phyloP scores from a whole-genome alignment of 2,113 vertebrate species.

The Neogale vison region DNA sequence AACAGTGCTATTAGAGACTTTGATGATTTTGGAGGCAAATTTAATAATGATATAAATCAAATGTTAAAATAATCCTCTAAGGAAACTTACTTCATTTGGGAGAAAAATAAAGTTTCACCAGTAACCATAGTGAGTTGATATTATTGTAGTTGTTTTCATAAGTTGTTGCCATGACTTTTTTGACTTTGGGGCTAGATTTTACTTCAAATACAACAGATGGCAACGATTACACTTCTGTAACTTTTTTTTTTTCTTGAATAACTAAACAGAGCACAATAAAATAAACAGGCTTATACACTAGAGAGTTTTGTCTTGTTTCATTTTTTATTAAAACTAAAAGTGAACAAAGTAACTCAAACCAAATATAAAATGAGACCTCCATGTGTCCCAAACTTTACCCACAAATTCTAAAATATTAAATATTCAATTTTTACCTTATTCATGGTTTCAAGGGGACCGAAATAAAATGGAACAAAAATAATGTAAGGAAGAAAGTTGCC shows the following conservation, averaged over 20 bases:
- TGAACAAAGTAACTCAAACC: conserved; percentile 64
- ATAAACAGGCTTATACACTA: conserved; percentile 84
- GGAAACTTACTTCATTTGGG: conserved; percentile 85
- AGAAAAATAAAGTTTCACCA: conserved; percentile 83
- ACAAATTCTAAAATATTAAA: conserved; percentile 54
- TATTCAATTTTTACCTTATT: background rate
- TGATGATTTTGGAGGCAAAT: conserved; percentile 80
- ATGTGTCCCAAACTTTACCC: conserved; percentile 13
- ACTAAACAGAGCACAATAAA: conserved; percentile 87
- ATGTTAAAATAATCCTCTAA: conserved; percentile 82
- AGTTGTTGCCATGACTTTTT: conserved; percentile 86
- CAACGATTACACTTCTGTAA: conserved; percentile 85
- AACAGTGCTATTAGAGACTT: conserved; percentile 80
- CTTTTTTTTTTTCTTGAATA: conserved; percentile 77
- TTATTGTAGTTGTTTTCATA: conserved; percentile 86
- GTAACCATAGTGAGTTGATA: conserved; percentile 87
- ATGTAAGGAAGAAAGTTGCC: background rate
- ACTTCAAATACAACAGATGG: conserved; percentile 88
- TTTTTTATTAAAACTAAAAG: conserved; percentile 80
- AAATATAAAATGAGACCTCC: conserved; percentile 48
- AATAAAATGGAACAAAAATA: conserved; percentile 35
- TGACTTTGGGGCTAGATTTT: conserved; percentile 84
- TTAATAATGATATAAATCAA: conserved; percentile 85
- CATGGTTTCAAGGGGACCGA: background rate
- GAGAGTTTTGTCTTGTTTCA: conserved; percentile 80